phyloP scores from a whole-genome alignment of 2,113 vertebrate species.

The Lycaon pictus region DNA sequence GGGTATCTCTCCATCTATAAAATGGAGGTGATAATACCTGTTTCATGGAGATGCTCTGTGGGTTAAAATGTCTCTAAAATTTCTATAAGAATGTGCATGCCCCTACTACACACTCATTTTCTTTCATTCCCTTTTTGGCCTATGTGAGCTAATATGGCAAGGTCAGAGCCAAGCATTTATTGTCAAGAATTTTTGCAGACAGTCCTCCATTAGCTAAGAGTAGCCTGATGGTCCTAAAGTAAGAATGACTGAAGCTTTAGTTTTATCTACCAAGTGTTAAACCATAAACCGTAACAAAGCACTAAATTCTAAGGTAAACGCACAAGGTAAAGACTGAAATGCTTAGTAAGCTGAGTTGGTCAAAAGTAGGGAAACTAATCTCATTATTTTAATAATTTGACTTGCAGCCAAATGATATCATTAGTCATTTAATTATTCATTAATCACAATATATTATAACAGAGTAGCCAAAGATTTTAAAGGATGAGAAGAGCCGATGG shows the following conservation, averaged over 20 bases:
- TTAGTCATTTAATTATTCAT: constrained; percentile 7
- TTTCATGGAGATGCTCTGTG: neutral
- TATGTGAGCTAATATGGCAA: neutral
- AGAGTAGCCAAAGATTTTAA: constrained; percentile 2
- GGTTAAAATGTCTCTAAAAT: neutral
- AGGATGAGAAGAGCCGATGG: neutral
- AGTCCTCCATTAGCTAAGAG: neutral
- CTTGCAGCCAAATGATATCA: constrained; percentile 30
- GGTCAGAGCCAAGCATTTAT: neutral
- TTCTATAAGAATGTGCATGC: neutral
- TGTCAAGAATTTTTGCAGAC: neutral
- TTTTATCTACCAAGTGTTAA: neutral
- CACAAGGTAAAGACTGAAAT: neutral
- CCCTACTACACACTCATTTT: neutral
- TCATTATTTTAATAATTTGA: constrained; percentile 47
- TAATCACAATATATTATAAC: constrained; percentile 21
- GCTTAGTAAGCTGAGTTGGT: neutral
- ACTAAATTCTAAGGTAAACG: neutral
- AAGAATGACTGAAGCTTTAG: neutral
- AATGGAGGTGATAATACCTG: neutral
- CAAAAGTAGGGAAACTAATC: constrained; percentile 3
- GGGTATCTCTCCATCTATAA: neutral
- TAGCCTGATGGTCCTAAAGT: neutral
- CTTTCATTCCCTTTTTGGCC: neutral
- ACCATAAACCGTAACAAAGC: neutral